Evolutionary conservation across 2,888 invertebrate species (phyloP).

Genomic region (Cephus runcator): DNA sequence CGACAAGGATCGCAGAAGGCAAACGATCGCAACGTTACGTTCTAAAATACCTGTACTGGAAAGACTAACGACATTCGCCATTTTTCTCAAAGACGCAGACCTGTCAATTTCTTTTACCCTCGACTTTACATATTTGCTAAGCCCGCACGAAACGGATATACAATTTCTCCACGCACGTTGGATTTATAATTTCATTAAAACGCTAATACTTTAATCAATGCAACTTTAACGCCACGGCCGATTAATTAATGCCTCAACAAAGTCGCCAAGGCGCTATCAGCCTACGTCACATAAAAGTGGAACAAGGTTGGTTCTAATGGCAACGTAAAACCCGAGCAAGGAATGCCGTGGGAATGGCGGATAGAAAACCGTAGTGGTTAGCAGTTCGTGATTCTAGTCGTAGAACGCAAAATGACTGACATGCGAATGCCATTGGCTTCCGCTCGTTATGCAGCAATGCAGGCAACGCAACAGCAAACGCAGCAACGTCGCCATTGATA

Average conservation of each 20-base stretch:
- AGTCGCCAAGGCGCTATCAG: background rate
- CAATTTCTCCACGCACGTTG: background rate
- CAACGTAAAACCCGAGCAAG: background rate
- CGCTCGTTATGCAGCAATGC: background rate
- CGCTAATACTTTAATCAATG: background rate
- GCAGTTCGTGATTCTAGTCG: background rate
- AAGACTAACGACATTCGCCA: background rate
- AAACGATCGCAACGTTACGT: background rate
- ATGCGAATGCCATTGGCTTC: background rate
- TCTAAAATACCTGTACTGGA: background rate
- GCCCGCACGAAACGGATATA: background rate
- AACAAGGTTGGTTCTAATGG: conserved; percentile 27
- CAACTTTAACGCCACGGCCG: background rate
- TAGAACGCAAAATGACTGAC: conserved; percentile 4
- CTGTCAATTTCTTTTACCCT: background rate
- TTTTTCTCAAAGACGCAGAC: background rate
- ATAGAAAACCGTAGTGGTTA: background rate
- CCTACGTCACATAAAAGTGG: conserved; percentile 24
- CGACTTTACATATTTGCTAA: background rate
- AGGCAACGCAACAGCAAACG: background rate
- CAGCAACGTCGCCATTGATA: background rate
- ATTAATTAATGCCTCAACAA: background rate
- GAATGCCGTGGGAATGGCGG: conserved; percentile 5
- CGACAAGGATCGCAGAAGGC: background rate
- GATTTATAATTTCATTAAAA: background rate